These are phyloP conservation scores for Chloropsis hardwickii DNA, from an alignment of 2,113 vertebrate genomes.

Conservation along the genomic window DNA sequence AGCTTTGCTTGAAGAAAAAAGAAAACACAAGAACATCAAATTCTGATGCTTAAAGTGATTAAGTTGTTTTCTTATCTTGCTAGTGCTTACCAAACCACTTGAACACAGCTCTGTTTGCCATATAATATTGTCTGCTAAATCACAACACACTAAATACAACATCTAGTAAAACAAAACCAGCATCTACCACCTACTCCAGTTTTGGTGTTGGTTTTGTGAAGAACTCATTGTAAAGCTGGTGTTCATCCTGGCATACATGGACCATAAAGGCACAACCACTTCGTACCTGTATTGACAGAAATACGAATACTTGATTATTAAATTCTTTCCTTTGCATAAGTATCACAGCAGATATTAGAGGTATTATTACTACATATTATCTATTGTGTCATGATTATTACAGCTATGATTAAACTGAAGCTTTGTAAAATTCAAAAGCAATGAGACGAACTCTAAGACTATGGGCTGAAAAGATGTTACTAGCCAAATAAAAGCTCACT, in stretches of 20 bases:
- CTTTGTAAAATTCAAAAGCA: neutral
- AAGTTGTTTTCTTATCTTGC: neutral
- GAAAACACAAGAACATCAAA: neutral
- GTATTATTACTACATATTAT: neutral
- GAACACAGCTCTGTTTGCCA: neutral
- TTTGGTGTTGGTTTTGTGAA: conserved; percentile 91
- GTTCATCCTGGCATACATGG: conserved; percentile 97
- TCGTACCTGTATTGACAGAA: conserved; percentile 81
- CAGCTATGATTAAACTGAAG: neutral
- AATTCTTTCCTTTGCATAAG: neutral
- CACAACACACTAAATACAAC: neutral
- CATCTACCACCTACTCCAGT: conserved; percentile 87
- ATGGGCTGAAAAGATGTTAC: neutral
- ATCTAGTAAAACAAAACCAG: neutral
- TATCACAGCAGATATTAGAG: neutral
- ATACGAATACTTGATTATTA: neutral
- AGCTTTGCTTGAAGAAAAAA: neutral
- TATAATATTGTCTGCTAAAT: neutral
- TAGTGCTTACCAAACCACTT: neutral
- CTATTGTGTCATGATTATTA: neutral
- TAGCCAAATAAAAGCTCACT: neutral
- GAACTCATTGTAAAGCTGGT: conserved; percentile 95
- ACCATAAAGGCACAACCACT: conserved; percentile 99
- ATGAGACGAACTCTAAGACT: neutral
- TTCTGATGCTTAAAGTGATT: neutral